Evolutionary conservation across 2,797 vertebrate genomes (phyloP), one percentile per base, ranked within the genome.

Genomic region (Myotis planiceps): DNA sequence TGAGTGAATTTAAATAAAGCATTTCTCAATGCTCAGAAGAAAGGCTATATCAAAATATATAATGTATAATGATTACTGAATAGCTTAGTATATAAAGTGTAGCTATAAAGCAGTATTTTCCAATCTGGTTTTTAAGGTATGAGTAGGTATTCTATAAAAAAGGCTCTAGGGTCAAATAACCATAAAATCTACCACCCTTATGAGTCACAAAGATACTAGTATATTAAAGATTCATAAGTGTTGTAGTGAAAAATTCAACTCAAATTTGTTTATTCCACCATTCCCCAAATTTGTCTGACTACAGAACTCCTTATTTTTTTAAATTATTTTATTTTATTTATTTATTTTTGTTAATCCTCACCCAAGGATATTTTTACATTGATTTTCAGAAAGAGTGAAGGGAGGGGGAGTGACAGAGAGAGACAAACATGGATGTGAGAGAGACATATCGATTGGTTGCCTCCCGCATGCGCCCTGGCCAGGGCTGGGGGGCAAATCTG

Each of bases 141-240:
- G 45, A 91, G 58, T 94, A 66, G 15, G 7, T 75, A 0, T 60
- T 51, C 32, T 10, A 9, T 80, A 53, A 69, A 84, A 92, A 82
- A 78, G 2, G 3, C 53, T 89, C 45, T 71, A 47, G 9, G 9
- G 42, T 87, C 51, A 88, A 66, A 93, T 85, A 95, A 69, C 42
- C 80, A 79, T 86, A 4, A 53, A 47, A 66, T 29, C 2, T 69
- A 51, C 34, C 25, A n/a, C 3, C 21, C 12, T 58, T 78, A 6
- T 85, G 18, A 55, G 8, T 83, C 18, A n/a, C 14, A 88, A 15
- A 14, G 65, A 29, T 58, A 85, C 58, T 76, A 32, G 9, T 69
- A 47, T 74, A 47, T 85, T 96, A 92, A 92, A 91, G 29, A 83
- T 45, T 94, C 14, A 9, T 85, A 66, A 84, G 21, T 85, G 34